phyloP scores from a whole-genome alignment of 2,888 invertebrate species.

The Laspeyria flexula region DNA sequence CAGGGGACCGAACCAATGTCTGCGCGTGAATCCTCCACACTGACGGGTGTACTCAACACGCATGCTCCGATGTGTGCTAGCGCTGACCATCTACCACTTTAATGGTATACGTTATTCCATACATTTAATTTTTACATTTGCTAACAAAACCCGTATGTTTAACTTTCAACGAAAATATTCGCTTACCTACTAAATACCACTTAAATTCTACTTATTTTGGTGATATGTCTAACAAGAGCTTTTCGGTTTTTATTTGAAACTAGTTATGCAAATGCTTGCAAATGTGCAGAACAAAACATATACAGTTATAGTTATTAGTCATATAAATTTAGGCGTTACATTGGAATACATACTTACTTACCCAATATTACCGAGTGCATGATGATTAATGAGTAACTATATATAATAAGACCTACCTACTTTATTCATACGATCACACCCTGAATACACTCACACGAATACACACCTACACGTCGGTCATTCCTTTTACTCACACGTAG shows the following conservation, averaged over 20 bases:
- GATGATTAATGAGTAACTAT: background rate
- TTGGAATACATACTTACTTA: conserved; percentile 10
- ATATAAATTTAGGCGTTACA: conserved; percentile 29
- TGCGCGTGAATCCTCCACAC: conserved; percentile 49
- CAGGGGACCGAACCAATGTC: conserved; percentile 35
- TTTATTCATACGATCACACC: background rate
- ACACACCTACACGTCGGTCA: too few species aligned
- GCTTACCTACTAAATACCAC: conserved; percentile 22
- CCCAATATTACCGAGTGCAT: background rate
- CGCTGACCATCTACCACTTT: conserved; percentile 21
- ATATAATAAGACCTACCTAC: background rate
- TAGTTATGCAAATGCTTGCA: conserved; percentile 38
- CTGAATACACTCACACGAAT: too few species aligned
- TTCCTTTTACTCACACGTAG: too few species aligned
- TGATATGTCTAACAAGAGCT: conserved; percentile 23
- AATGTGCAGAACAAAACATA: conserved; percentile 31
- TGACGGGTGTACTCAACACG: conserved; percentile 36
- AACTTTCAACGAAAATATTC: conserved; percentile 41
- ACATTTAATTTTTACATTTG: conserved; percentile 20
- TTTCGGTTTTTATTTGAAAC: conserved; percentile 38
- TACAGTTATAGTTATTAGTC: conserved; percentile 41
- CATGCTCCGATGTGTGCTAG: conserved; percentile 36
- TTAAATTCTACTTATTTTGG: conserved; percentile 20
- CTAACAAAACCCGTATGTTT: conserved; percentile 32
- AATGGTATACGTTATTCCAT: conserved; percentile 39